Conservation (phyloP, 2,797 vertebrate genomes). For the Tapera naevia region DNA sequence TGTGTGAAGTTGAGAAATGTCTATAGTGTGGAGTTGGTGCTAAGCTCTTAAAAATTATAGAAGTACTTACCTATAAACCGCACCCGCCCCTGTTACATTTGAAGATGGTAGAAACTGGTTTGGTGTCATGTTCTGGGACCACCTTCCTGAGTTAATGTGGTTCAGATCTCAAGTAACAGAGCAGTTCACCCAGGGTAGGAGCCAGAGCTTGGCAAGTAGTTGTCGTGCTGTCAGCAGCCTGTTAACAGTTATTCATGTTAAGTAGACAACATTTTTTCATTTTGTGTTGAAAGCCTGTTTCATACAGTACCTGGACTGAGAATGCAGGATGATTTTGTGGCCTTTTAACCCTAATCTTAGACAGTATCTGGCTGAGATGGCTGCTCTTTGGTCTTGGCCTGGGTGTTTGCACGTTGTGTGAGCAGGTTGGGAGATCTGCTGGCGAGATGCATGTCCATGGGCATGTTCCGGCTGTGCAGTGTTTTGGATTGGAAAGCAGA, state of each 20-base stretch:
- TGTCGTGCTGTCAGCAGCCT: not conserved
- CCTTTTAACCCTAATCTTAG: not conserved
- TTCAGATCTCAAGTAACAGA: not conserved
- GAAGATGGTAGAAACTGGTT: not conserved
- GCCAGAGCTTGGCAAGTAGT: not conserved
- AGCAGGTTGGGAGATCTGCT: not conserved
- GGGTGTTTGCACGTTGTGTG: rapidly evolving
- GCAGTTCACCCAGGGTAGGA: not conserved
- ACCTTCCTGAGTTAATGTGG: not conserved
- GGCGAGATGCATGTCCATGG: not conserved
- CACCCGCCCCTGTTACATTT: not conserved
- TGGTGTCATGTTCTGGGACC: not conserved
- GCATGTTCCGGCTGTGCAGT: not conserved
- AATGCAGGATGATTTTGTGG: not conserved
- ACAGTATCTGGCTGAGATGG: not conserved
- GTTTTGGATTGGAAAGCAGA: not conserved
- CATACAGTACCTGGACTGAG: not conserved
- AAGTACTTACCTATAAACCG: not conserved
- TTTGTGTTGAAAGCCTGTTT: not conserved
- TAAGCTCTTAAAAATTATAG: not conserved
- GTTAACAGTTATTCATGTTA: not conserved
- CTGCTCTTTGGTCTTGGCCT: not conserved
- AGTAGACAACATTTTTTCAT: not conserved
- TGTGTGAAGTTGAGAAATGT: not conserved
- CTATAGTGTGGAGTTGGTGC: not conserved